Evolutionary conservation across 2,113 vertebrate genomes (phyloP), one percentile per base, ranked within the genome.

Genomic region (Bos taurus): DNA sequence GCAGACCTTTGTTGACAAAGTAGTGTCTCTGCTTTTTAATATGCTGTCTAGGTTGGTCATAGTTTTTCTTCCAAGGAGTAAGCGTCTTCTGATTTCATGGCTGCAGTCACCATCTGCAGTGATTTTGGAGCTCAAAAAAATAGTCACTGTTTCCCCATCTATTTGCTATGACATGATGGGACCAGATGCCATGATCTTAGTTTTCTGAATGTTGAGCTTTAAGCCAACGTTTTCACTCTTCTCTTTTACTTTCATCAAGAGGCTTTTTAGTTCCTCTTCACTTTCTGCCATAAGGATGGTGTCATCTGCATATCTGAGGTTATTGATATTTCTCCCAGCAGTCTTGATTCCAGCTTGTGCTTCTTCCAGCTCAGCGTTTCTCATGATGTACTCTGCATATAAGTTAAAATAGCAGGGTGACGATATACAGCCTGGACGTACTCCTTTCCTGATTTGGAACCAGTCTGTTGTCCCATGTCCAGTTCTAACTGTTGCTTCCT

Each of bases 391-490:
- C 30, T n/a, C 33, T n/a, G 33, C 33, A n/a, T n/a, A 4, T 2
- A 64, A 64, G 62, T 64, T 64, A n/a, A 40, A 40, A 40, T 40
- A 64, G 14, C 62, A 64, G 7, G 30, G 62, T 64, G 62, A 64
- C 62, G n/a, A 1, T 64, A n/a, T n/a, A 33, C 62, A 64, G 30
- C 30, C 30, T 17, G 1, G 30, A 64, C 7, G 0, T n/a, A 64
- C 62, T 64, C 62, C 62, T 64, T 64, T 64, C 15, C 62, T 16
- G 3, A 64, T n/a, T n/a, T 64, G 62, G 30, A 64, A 64, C 30
- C 62, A 64, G 30, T 64, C 62, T 64, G 62, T 64, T 17, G 62
- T 64, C 17, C 30, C 62, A 17, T n/a, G 62, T 64, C 62, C 62
- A n/a, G 62, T 64, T 64, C 7, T 3, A 64, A n/a, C 62, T n/a